phyloP scores from a whole-genome alignment of 2,113 vertebrate species.

The Cebidichthys violaceus region DNA sequence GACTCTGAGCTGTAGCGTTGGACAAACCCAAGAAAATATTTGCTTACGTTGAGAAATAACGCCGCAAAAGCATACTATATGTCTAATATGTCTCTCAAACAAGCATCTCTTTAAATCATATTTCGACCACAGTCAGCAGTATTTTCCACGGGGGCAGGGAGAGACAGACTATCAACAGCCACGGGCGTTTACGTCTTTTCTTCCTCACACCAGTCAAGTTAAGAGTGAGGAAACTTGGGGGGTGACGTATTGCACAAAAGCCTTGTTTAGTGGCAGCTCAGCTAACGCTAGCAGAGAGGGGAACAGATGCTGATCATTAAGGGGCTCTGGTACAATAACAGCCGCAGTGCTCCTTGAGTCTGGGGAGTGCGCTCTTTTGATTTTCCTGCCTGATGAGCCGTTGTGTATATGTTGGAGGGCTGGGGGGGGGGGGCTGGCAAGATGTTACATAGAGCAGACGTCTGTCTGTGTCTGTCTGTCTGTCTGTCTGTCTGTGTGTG shows the following conservation, averaged over 20 bases:
- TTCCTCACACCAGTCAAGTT: slow-evolving; percentile 17
- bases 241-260: slow-evolving; percentile 46
- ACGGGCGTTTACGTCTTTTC: background rate
- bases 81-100: slow-evolving; percentile 47
- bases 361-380: slow-evolving; percentile 75
- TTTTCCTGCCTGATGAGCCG: slow-evolving; percentile 78
- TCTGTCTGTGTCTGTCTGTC: slow-evolving; percentile 38
- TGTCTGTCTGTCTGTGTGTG: too few relatives aligned
- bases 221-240: slow-evolving; percentile 41
- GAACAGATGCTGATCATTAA: slow-evolving; percentile 82
- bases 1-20: slow-evolving; percentile 7
- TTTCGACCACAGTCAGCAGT: slow-evolving; percentile 66
- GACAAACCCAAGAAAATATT: slow-evolving; percentile 52
- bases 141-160: slow-evolving; percentile 16
- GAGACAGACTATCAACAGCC: slow-evolving; percentile 34
- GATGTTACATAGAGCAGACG: slow-evolving; percentile 54
- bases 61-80: slow-evolving; percentile 5
- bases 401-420: slow-evolving; percentile 67
- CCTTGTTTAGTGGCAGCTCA: slow-evolving; percentile 63
- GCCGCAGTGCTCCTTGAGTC: slow-evolving; percentile 69
- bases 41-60: slow-evolving; percentile 55
- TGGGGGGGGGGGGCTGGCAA: slow-evolving; percentile 17
- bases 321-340: slow-evolving; percentile 76
- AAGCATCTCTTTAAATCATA: slow-evolving; percentile 62
- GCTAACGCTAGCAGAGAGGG: slow-evolving; percentile 63